phyloP scores from a whole-genome alignment of 2,888 invertebrate species.

The Lomographa bimaculata region DNA sequence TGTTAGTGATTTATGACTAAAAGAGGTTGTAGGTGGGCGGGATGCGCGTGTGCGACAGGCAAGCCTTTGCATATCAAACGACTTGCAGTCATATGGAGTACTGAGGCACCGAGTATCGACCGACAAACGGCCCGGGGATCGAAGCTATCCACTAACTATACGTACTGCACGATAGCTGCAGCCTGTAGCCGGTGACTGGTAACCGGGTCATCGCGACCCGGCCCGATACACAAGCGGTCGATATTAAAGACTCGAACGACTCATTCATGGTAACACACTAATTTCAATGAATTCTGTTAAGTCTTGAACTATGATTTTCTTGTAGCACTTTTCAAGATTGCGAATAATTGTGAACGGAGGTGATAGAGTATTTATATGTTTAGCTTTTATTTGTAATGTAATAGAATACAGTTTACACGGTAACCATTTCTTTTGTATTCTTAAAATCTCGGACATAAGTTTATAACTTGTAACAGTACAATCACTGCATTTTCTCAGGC shows the following conservation, averaged over 20 bases:
- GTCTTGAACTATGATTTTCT: conserved; percentile 3
- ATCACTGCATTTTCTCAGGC: conserved; percentile 26
- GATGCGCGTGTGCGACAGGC: too few relatives aligned
- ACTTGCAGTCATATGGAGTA: too few relatives aligned
- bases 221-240: conserved; percentile 28
- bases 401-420: too few relatives aligned
- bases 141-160: neutral
- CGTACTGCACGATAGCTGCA: conserved; percentile 31
- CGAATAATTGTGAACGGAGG: too few relatives aligned
- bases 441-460: too few relatives aligned
- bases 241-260: neutral
- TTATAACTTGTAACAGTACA: conserved; percentile 6
- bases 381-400: too few relatives aligned
- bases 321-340: too few relatives aligned
- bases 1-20: too few relatives aligned
- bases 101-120: conserved; percentile 6
- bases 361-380: too few relatives aligned
- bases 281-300: conserved; percentile 6
- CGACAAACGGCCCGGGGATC: conserved; percentile 2
- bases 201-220: conserved; percentile 38
- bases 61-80: too few relatives aligned
- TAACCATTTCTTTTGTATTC: too few relatives aligned
- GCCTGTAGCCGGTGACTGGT: conserved; percentile 26
- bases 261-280: conserved; percentile 1
- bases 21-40: too few relatives aligned